phyloP scores from a whole-genome alignment of 2,113 vertebrate species.

The Rallus limicola region DNA sequence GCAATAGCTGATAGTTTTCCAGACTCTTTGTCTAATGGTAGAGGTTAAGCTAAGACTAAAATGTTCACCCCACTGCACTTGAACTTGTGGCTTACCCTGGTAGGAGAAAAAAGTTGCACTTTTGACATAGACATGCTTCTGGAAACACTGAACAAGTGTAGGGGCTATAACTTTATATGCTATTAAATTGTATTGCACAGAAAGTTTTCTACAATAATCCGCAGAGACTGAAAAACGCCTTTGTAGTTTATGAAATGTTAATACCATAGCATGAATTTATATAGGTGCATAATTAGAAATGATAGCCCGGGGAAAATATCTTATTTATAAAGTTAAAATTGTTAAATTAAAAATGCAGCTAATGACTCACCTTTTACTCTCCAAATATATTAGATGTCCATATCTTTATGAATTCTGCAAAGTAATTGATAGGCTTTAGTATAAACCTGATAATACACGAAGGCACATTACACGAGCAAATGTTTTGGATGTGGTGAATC shows the following conservation, averaged over 20 bases:
- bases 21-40: not conserved
- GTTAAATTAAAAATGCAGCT: conserved; percentile 65
- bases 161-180: conserved; percentile 27
- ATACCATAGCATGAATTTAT: conserved; percentile 54
- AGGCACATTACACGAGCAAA: not conserved
- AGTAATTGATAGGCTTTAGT: conserved; percentile 15
- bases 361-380: conserved; percentile 36
- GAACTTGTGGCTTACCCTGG: not conserved
- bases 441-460: not conserved
- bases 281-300: conserved; percentile 69
- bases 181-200: conserved; percentile 36
- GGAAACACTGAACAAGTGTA: not conserved
- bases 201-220: conserved; percentile 18
- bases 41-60: conserved; percentile 40
- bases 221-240: conserved; percentile 40
- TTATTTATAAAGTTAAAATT: conserved; percentile 68
- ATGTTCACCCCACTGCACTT: conserved; percentile 12
- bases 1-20: conserved; percentile 16
- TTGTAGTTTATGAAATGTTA: conserved; percentile 65
- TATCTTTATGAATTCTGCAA: not conserved
- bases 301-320: conserved; percentile 48
- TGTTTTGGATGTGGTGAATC: not conserved
- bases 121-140: not conserved
- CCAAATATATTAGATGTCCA: not conserved
- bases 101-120: not conserved